These are phyloP conservation scores for Lochmaea crataegi DNA, from an alignment of 2,888 invertebrate genomes.

Conservation along the genomic window DNA sequence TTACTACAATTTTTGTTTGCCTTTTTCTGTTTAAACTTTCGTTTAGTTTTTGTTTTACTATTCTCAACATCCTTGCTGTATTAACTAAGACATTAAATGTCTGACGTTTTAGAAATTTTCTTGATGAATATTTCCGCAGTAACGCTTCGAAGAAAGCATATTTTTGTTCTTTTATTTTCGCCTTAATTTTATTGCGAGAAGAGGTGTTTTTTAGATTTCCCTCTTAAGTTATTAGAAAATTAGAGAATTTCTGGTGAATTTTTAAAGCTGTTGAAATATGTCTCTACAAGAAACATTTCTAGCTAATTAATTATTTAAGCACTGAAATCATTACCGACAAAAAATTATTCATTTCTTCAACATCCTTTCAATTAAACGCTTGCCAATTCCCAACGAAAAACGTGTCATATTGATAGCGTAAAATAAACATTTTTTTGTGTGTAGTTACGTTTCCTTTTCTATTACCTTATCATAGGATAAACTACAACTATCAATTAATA, in stretches of 20 bases:
- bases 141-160: background rate
- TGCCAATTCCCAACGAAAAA: no score
- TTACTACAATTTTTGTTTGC: conserved; percentile 42
- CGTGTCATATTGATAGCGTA: background rate
- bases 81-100: conserved; percentile 22
- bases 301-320: background rate
- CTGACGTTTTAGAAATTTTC: background rate
- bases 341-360: no score
- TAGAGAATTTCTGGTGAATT: background rate
- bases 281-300: background rate
- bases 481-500: background rate
- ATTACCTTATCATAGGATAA: background rate
- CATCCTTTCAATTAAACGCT: no score
- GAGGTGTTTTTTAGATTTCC: background rate
- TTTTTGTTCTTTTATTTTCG: background rate
- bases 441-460: background rate
- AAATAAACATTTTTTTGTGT: background rate
- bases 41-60: conserved; percentile 44
- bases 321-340: no score
- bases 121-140: conserved; percentile 22
- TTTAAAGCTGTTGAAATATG: background rate
- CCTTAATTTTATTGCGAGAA: background rate
- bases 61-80: conserved; percentile 24
- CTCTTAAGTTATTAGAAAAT: background rate
- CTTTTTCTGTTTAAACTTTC: conserved; percentile 47